Percentiles rank a stretch among this genome's conserved stretches.
Evolutionary conservation across 1,140 invertebrate genomes (phyloP).

Genomic region (Caerostris extrusa): DNA sequence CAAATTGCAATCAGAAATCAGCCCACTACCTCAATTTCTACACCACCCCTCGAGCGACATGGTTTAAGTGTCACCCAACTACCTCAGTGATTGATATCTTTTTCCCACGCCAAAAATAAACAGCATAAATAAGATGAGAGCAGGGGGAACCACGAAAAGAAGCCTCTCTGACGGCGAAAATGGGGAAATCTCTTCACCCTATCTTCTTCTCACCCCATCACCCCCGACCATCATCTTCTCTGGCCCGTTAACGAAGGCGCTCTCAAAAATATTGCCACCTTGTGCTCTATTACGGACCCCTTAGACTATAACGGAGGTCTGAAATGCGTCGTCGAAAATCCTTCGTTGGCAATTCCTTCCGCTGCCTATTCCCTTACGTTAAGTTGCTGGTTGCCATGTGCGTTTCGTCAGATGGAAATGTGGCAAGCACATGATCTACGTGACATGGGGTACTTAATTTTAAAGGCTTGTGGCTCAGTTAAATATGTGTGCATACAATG

Average conservation of each 20-base stretch:
- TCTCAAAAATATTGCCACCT: conserved; percentile 5
- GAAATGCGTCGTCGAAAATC: neutral
- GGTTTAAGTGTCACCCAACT: conserved; percentile 41
- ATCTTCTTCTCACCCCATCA: neutral
- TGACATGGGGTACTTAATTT: too few species aligned
- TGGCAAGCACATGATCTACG: neutral
- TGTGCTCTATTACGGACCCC: neutral
- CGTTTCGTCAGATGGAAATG: neutral
- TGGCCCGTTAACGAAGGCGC: conserved; percentile 5
- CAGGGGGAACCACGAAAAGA: conserved; percentile 6
- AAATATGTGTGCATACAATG: too few species aligned
- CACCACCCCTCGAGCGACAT: neutral
- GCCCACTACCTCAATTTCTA: neutral
- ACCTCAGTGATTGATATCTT: conserved; percentile 41
- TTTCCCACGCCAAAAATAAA: conserved; percentile 52
- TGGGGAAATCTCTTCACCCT: neutral
- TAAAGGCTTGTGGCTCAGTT: too few species aligned
- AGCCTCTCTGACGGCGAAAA: neutral
- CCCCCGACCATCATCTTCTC: neutral
- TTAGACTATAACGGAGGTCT: neutral
- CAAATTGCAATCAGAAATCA: too few species aligned
- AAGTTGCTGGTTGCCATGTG: neutral
- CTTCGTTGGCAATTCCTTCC: neutral
- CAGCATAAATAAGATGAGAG: conserved; percentile 30
- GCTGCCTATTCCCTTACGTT: neutral